Conservation (phyloP, 2,888 invertebrate genomes). For the Steinernema hermaphroditum region DNA sequence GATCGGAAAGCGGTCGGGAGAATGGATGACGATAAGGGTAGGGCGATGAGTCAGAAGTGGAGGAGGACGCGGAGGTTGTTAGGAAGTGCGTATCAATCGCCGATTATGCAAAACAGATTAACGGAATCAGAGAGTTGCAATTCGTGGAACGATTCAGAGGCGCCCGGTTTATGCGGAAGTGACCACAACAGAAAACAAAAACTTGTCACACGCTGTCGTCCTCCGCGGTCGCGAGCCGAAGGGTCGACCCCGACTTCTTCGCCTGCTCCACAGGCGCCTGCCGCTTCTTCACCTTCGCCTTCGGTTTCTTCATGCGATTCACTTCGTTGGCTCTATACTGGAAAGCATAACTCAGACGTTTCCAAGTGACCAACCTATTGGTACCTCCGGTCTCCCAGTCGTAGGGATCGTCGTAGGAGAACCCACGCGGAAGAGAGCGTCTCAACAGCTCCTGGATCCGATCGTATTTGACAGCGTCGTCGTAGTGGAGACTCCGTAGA, state of each 20-base stretch:
- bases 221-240: not conserved
- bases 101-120: not conserved
- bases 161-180: not conserved
- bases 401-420: not conserved
- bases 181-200: not conserved
- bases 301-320: not conserved
- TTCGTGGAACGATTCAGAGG: not conserved
- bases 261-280: not conserved
- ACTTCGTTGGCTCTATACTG: not conserved
- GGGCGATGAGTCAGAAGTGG: conserved; percentile 1
- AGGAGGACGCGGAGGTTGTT: not conserved
- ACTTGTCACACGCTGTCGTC: not conserved
- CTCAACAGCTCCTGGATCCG: not conserved
- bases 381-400: too few relatives aligned
- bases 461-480: conserved; percentile 12
- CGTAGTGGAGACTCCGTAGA: not conserved
- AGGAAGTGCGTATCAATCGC: not conserved
- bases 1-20: not conserved
- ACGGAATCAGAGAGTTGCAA: not conserved
- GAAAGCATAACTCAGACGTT: too few relatives aligned
- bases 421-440: not conserved
- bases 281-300: not conserved
- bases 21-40: not conserved
- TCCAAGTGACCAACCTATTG: too few relatives aligned
- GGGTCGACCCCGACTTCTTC: too few relatives aligned